Base-by-base conservation (phyloP, 2,888 invertebrate genomes). In the Lasioglossum marginatum region DNA sequence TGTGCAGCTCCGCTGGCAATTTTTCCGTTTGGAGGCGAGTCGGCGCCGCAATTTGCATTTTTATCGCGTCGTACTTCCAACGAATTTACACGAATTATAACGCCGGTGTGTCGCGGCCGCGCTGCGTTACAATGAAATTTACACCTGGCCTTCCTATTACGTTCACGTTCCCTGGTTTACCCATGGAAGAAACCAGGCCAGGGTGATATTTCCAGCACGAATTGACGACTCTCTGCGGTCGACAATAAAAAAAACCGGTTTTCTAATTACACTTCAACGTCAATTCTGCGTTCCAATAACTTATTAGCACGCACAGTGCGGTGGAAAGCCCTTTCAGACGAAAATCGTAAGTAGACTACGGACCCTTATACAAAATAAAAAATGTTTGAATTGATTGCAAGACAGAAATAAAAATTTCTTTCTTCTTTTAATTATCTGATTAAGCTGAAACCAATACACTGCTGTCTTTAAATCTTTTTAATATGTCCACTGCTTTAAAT, bases 211-310 rank as follows among this genome's bases (percentile, higher is more conserved):
- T 85, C 40, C 74, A 23, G 77, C 72, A 16, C 19, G 66, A 68
- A 68, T 68, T 68, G 82, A 89, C 81, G 83, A 85, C 76, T 52
- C 76, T 45, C 73, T 43, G 75, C 77, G 73, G 74, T 48, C 71
- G 66, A 60, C 76, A 77, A 82, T 79, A 87, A 89, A 88, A 86
- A 84, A 63, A 34, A 31, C 48, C 60, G 23, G 23, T 66, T 79
- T 85, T 90, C 83, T 91, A 90, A 92, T 92, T 92, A 92, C 90
- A 85, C 78, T 75, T 83, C 89, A 85, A 83, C 87, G 89, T 87
- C 81, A 76, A 43, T 31, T 63, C 63, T 16, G 2, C 16, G 16
- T 31, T 63, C 63, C 57, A 12, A n/a, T n/a, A 4, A 57, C n/a
- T 57, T 57, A 57, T n/a, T n/a, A n/a, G 12, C 12, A 57, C 12